Base-by-base conservation (phyloP, 2,113 vertebrate genomes). In the Toxostoma redivivum region DNA sequence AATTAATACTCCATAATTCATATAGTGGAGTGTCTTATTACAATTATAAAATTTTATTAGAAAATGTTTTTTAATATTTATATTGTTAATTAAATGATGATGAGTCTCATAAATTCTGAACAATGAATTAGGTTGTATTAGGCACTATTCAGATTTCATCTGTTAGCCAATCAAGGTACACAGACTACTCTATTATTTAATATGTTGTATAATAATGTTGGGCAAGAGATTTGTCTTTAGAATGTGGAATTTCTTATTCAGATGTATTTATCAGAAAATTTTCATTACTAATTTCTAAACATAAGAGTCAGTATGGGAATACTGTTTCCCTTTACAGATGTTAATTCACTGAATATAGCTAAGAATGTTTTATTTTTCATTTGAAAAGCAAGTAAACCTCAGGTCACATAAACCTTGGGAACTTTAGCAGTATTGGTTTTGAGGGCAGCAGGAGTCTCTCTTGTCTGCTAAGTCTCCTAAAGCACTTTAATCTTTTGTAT, bases 41-140 rank as follows among this genome's bases (percentile, higher is more conserved):
- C 89, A 98, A 97, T 97, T 98, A 97, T 96, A 98, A 98, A 97
- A 97, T 98, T 98, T 97, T 98, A 97, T 97, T 97, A 92, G 96
- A 97, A 97, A 98, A 97, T 98, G 73, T 97, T 98, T 98, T 97
- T 97, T 96, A 96, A 98, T 98, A 98, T 98, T 98, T 98, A 97
- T 98, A 97, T 97, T 98, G 93, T 97, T 98, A 98, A 98, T 98
- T 98, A 97, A 98, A 89, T 97, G 93, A 97, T 57, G 69, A 97
- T 97, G 95, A 97, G 82, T 94, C 93, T 97, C 94, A 96, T 98
- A 97, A 97, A 97, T 98, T 97, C 92, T 90, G 94, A 97, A 87
- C 69, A 96, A 90, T 96, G 92, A 97, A 93, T 98, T 97, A 97
- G 76, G 77, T 85, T 96, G 78, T 86, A 90, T 95, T 97, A 97